A percentile compares a stretch with the other conserved stretches of the same genome.
Evolutionary conservation across 2,113 vertebrate species (phyloP).

Genomic region (Gadus macrocephalus): DNA sequence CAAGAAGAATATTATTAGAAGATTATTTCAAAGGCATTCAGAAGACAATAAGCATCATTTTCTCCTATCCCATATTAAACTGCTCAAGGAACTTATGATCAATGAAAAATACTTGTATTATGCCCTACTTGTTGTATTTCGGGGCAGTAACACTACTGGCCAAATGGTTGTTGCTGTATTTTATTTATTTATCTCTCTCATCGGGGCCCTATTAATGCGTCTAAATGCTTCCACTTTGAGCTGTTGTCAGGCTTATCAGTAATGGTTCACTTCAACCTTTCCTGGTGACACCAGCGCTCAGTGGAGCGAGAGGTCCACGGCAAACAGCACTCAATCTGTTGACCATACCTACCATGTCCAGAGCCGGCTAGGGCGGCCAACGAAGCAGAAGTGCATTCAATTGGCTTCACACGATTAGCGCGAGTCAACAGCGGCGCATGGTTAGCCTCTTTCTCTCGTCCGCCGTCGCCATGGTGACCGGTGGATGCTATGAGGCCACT

Average conservation of each 20-base stretch:
- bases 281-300: constrained; percentile 62
- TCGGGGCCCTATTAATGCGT: constrained; percentile 21
- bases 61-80: too few relatives aligned
- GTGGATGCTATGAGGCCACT: constrained; percentile 21
- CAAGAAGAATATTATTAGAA: too few relatives aligned
- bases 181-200: constrained; percentile 18
- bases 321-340: constrained; percentile 71
- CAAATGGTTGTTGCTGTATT: neutral
- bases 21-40: too few relatives aligned
- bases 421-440: constrained; percentile 60
- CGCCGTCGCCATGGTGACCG: constrained; percentile 54
- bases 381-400: constrained; percentile 60
- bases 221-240: constrained; percentile 18
- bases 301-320: constrained; percentile 56
- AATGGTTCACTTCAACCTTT: constrained; percentile 70
- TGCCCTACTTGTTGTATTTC: neutral
- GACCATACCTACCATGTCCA: constrained; percentile 55
- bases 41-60: too few relatives aligned
- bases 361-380: constrained; percentile 61
- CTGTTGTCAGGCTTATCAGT: constrained; percentile 49
- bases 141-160: too few relatives aligned
- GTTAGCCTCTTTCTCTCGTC: constrained; percentile 36
- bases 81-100: too few relatives aligned
- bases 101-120: neutral
- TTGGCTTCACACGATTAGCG: constrained; percentile 67